Evolutionary conservation across 2,888 invertebrate genomes (phyloP).

Genomic region (Drosophila meridiana): DNA sequence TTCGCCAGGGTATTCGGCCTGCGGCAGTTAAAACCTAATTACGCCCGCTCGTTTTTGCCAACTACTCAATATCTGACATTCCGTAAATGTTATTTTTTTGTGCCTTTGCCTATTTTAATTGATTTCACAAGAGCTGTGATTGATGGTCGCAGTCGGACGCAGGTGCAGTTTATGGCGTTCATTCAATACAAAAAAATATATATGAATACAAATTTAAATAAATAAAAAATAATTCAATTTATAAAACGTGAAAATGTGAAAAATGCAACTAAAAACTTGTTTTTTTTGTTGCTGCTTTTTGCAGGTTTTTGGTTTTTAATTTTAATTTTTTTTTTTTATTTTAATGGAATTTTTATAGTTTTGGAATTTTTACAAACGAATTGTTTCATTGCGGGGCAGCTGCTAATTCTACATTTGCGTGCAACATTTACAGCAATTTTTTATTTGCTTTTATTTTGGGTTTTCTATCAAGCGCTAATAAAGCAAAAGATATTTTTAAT

Average conservation of each 20-base stretch:
- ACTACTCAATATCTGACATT: background rate
- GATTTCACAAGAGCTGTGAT: conserved; percentile 49
- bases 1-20: background rate
- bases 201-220: background rate
- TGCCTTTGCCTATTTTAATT: conserved; percentile 51
- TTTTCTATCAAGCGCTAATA: conserved; percentile 45
- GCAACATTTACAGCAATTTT: conserved; percentile 65
- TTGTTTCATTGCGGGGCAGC: conserved; percentile 18
- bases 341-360: background rate
- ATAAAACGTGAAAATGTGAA: conserved; percentile 15
- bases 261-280: conserved; percentile 17
- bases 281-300: conserved; percentile 14
- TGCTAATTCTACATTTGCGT: conserved; percentile 65
- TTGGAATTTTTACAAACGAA: conserved; percentile 30
- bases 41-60: background rate
- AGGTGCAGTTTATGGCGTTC: conserved; percentile 65
- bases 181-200: conserved; percentile 11
- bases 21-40: background rate
- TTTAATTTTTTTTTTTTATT: background rate
- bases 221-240: conserved; percentile 15
- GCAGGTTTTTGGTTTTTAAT: conserved; percentile 28
- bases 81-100: conserved; percentile 5
- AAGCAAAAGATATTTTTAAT: conserved; percentile 31
- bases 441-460: conserved; percentile 14
- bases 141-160: conserved; percentile 40